Evolutionary conservation across 2,888 invertebrate species (phyloP).

Genomic region (Baronia brevicornis): DNA sequence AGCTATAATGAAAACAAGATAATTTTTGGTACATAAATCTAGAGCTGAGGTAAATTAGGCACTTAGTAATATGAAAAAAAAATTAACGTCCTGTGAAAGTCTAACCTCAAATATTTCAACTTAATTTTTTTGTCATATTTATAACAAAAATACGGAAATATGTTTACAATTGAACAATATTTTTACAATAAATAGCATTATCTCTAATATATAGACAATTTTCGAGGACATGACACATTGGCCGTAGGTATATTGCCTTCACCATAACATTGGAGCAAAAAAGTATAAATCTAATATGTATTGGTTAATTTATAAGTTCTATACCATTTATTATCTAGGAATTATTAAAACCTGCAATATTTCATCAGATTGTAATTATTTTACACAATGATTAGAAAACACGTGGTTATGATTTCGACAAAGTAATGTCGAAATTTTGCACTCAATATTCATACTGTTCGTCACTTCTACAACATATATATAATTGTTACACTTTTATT

Average conservation of each 20-base stretch:
- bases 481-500: slow-evolving; percentile 26
- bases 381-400: slow-evolving; percentile 24
- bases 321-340: too few relatives aligned
- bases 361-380: slow-evolving; percentile 19
- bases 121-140: too few relatives aligned
- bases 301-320: not conserved
- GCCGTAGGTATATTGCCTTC: slow-evolving; percentile 6
- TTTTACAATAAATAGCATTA: too few relatives aligned
- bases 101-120: too few relatives aligned
- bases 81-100: too few relatives aligned
- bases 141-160: too few relatives aligned
- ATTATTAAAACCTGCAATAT: slow-evolving; percentile 17
- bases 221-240: slow-evolving; percentile 3
- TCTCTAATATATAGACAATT: slow-evolving; percentile 1
- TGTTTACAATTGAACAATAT: too few relatives aligned
- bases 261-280: slow-evolving; percentile 6
- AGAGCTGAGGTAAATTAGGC: too few relatives aligned
- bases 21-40: too few relatives aligned
- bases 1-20: too few relatives aligned
- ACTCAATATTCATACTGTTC: slow-evolving; percentile 28
- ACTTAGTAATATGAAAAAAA: too few relatives aligned
- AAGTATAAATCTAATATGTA: not conserved
- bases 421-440: slow-evolving; percentile 28
- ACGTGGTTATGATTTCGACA: slow-evolving; percentile 29
- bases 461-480: slow-evolving; percentile 24